Evolutionary conservation across 2,797 vertebrate genomes (phyloP).

Genomic region (Garrulus glandarius): DNA sequence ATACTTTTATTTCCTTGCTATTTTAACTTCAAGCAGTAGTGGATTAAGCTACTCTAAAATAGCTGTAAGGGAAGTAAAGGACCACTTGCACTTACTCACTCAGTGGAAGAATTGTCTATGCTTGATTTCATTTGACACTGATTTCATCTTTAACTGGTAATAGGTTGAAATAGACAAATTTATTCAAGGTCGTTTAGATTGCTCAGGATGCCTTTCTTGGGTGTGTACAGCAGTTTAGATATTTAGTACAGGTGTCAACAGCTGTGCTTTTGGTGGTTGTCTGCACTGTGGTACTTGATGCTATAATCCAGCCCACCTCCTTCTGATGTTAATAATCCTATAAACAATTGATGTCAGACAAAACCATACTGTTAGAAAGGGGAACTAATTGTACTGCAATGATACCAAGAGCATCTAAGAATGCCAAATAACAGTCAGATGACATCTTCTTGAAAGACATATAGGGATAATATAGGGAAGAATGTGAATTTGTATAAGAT

Average conservation of each 20-base stretch:
- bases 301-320: not conserved
- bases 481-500: not conserved
- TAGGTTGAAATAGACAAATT: conserved; percentile 17
- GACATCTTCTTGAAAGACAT: not conserved
- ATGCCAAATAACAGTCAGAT: not conserved
- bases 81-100: not conserved
- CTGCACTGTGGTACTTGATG: not conserved
- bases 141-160: not conserved
- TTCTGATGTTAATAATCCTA: not conserved
- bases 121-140: not conserved
- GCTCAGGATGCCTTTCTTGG: not conserved
- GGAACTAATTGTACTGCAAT: not conserved
- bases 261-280: not conserved
- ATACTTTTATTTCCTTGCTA: not conserved
- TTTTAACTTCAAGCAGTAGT: not conserved
- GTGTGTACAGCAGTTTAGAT: not conserved
- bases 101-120: not conserved
- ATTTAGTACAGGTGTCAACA: not conserved
- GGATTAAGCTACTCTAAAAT: not conserved
- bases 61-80: not conserved
- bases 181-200: conserved; percentile 1
- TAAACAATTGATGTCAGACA: not conserved
- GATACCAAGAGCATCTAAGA: not conserved
- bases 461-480: not conserved
- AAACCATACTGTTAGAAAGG: not conserved